Evolutionary conservation across 2,888 invertebrate genomes (phyloP), one percentile per base, ranked within the genome.

Genomic region (Argyresthia goedartella): DNA sequence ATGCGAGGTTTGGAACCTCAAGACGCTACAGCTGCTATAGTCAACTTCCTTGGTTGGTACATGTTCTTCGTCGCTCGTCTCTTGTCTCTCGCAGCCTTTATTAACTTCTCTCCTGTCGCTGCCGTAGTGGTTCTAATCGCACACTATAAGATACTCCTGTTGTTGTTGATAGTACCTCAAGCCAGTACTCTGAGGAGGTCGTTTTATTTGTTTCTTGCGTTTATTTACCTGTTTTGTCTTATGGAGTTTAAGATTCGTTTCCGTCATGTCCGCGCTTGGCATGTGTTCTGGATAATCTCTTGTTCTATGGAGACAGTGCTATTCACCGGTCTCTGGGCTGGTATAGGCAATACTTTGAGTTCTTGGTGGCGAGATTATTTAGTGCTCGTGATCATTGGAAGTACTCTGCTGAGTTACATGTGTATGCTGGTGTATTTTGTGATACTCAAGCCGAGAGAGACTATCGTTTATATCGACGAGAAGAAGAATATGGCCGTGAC

Each of bases 241-340:
- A 90, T 95, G 66, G 95, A 95, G 76, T 93, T 94, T 63, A 92
- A 93, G 68, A 89, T 94, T 52, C 91, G 91, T 71, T 94, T 94
- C 69, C 91, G 90, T 58, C 91, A 91, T 64, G 89, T 92, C 15
- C 89, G 91, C 4, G 82, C 90, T 52, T 92, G 93, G 89, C 91
- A 93, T 61, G 77, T 89, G 57, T 88, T 89, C 50, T 95, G 91
- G 80, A 89, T 92, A 63, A 69, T 88, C 51, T 79, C 93, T 47
- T 89, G 91, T 47, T 88, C 91, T 54, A 59, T 84, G 34, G 92
- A 95, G 75, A 93, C 92, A 62, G 76, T 91, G 47, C 63, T 88
- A 14, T 91, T 94, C 80, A 91, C 92, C n/a, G 71, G 90, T n/a
- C 70, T 90, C 46, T 95, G 94, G 94, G 73, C 71, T 4, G 62